Base-by-base conservation (phyloP, 1,140 invertebrate species). In the Drosophila setifemur region DNA sequence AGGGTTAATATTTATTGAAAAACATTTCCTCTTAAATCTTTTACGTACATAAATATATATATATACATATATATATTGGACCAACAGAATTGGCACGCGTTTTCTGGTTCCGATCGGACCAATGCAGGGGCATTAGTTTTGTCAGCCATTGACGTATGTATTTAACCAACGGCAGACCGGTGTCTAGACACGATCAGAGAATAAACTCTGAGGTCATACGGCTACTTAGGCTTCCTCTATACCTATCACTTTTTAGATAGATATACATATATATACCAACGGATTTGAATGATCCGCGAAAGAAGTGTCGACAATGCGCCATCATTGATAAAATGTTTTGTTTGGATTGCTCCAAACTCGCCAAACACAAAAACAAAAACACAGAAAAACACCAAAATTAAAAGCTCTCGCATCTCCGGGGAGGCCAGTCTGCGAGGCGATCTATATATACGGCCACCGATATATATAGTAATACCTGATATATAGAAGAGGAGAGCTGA, bases 191-290 rank as follows among this genome's bases (percentile, higher is more conserved):
- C 23, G 64, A 28, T 57, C 50, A 43, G 28, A 61, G 73, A 60
- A 50, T 39, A 73, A 58, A 63, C 70, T 83, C 74, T 83, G 79
- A 83, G 79, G 81, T 83, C 79, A 85, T 71, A 71, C 14, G 53
- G 58, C 54, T 63, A 70, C 55, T 69, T 61, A 63, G 28, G 60
- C 55, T 73, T 45, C 14, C 29, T 39, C 11, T 33, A 35, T 45
- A 61, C 28, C n/a, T 12, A 64, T 33, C 25, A 11, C 11, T 12
- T 28, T 37, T 33, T 35, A 25, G 26, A n/a, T n/a, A n/a, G n/a
- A n/a, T n/a, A n/a, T n/a, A n/a, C n/a, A n/a, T 58, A 37, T 49
- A 35, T 9, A n/a, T 53, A n/a, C 14, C 9, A 40, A 9, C 61
- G 39, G 44, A 49, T 64, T 9, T 21, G 23, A 35, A 4, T 18